Evolutionary conservation across 2,113 vertebrate genomes (phyloP).

Genomic region (Brachyhypopomus gauderio): DNA sequence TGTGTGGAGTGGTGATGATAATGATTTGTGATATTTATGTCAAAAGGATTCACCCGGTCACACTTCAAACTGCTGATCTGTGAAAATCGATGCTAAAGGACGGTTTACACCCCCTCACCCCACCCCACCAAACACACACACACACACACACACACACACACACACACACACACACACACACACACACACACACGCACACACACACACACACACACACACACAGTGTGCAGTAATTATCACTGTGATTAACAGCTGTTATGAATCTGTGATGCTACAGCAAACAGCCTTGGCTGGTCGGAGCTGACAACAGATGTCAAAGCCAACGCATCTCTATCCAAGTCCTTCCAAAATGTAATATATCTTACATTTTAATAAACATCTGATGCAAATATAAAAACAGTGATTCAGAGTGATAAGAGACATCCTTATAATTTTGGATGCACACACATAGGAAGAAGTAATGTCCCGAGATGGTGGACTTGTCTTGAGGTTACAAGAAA

Average conservation of each 20-base stretch:
- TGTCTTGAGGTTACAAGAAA: slow-evolving; percentile 35
- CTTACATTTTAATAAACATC: neutral
- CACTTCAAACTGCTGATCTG: slow-evolving; percentile 23
- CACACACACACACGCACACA: neutral
- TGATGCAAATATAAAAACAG: slow-evolving; percentile 17
- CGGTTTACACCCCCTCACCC: no score
- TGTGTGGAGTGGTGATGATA: slow-evolving; percentile 25
- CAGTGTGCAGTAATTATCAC: slow-evolving; percentile 25
- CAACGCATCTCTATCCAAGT: neutral
- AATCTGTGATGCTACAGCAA: slow-evolving; percentile 25
- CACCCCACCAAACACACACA: neutral
- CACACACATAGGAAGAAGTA: neutral
- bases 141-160: slow-evolving; percentile 18
- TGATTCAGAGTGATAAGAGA: slow-evolving; percentile 34
- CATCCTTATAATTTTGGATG: neutral
- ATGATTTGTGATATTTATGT: slow-evolving; percentile 46
- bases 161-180: slow-evolving; percentile 8
- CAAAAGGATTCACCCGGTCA: slow-evolving; percentile 39
- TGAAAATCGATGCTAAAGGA: slow-evolving; percentile 34
- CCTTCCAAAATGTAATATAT: neutral
- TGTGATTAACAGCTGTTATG: slow-evolving; percentile 50
- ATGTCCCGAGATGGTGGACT: neutral
- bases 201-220: slow-evolving; percentile 21
- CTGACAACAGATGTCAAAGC: neutral
- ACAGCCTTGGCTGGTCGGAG: slow-evolving; percentile 26